These are phyloP conservation scores for Metallyticus violacea DNA, from an alignment of 2,888 invertebrate genomes.

Conservation along the genomic window DNA sequence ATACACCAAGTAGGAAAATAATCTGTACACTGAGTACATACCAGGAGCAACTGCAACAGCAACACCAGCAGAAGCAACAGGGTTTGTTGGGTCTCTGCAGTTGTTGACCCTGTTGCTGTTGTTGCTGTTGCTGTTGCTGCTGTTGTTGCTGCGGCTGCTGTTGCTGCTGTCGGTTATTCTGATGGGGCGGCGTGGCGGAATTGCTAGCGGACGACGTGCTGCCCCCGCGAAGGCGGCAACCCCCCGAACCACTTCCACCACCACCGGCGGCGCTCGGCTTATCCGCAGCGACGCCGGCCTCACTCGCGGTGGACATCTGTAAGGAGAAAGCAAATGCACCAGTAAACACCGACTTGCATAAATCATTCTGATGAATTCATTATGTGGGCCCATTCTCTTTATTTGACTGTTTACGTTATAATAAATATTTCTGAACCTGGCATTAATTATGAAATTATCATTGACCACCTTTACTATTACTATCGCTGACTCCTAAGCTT, in stretches of 20 bases:
- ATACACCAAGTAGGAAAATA: no score
- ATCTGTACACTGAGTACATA: slow-evolving; percentile 48
- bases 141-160: slow-evolving; percentile 27
- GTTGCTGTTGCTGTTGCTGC: slow-evolving; percentile 31
- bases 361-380: no score
- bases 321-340: neutral
- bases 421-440: no score
- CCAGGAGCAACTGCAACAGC: slow-evolving; percentile 70
- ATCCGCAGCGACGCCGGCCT: slow-evolving; percentile 23
- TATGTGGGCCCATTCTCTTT: no score
- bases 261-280: slow-evolving; percentile 24
- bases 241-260: slow-evolving; percentile 36
- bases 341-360: no score
- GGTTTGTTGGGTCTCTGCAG: slow-evolving; percentile 47
- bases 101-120: slow-evolving; percentile 23
- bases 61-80: slow-evolving; percentile 67
- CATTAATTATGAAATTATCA: no score
- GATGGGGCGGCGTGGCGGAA: slow-evolving; percentile 42
- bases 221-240: slow-evolving; percentile 35
- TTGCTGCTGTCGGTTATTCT: slow-evolving; percentile 20
- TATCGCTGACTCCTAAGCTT: no score
- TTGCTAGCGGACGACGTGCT: slow-evolving; percentile 45
- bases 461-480: no score
- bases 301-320: slow-evolving; percentile 32
- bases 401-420: no score